Conservation (phyloP, 1,140 invertebrate genomes). For the Cataglyphis hispanica region DNA sequence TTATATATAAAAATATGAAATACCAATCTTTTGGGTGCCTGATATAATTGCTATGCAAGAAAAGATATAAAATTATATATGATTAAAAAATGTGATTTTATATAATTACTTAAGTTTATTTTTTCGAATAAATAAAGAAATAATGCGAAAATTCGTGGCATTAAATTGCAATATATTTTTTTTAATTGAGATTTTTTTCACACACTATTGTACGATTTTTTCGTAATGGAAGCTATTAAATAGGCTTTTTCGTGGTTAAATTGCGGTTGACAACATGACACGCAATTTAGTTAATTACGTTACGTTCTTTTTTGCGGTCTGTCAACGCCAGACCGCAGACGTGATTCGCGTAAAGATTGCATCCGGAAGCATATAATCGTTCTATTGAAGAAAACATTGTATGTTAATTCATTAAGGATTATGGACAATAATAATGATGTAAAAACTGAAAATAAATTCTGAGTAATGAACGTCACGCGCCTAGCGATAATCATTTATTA, state of each 20-base stretch:
- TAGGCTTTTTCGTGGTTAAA: not conserved
- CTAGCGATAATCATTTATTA: conserved; percentile 32
- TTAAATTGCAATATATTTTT: not conserved
- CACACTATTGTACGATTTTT: not conserved
- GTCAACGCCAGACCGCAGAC: not conserved
- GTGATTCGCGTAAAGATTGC: not conserved
- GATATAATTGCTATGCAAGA: not conserved
- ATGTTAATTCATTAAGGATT: not conserved
- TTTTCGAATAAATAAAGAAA: not conserved
- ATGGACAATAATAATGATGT: conserved; percentile 36
- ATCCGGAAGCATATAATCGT: not conserved
- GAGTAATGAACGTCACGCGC: not conserved
- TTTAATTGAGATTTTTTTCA: not conserved
- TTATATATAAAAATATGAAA: not conserved
- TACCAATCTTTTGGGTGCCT: not conserved
- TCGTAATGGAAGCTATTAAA: not conserved
- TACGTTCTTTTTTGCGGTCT: conserved; percentile 14
- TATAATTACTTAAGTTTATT: too few relatives aligned
- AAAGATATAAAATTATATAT: too few relatives aligned
- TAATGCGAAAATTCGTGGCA: not conserved
- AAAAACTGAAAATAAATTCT: conserved; percentile 28
- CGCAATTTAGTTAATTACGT: conserved; percentile 40
- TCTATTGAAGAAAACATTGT: not conserved
- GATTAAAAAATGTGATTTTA: too few relatives aligned
- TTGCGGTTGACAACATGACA: conserved; percentile 13